Evolutionary conservation across 35 echinoderm and acorn worm species (phyloP).

Genomic region (Apostichopus californicus): DNA sequence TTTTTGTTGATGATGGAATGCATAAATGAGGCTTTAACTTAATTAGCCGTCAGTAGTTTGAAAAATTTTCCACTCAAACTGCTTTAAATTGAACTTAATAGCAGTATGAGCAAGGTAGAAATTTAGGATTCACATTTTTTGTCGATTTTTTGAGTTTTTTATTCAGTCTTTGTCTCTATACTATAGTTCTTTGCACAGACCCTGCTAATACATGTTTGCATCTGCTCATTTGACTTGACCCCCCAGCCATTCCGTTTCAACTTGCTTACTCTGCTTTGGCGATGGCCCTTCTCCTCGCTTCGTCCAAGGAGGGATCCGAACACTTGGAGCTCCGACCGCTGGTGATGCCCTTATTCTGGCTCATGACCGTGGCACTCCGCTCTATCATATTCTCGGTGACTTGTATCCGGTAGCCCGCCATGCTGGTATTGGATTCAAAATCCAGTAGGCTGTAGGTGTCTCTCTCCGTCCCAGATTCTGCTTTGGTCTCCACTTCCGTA

Average conservation of each 20-base stretch:
- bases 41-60: too few species aligned
- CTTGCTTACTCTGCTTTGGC: slow-evolving; percentile 89
- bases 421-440: slow-evolving; percentile 80
- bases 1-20: too few species aligned
- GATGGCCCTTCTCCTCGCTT: slow-evolving; percentile 83
- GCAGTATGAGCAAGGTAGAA: too few species aligned
- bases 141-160: background rate
- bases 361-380: slow-evolving; percentile 90
- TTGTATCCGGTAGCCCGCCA: slow-evolving; percentile 67
- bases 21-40: too few species aligned
- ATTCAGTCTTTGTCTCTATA: too few species aligned
- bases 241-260: background rate
- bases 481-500: slow-evolving; percentile 16
- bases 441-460: slow-evolving; percentile 29
- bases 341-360: slow-evolving; percentile 78
- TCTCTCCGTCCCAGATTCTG: background rate
- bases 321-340: slow-evolving; percentile 72
- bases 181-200: too few species aligned
- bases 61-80: too few species aligned
- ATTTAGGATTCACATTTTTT: too few species aligned
- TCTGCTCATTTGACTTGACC: too few species aligned
- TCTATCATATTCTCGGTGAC: slow-evolving; percentile 91
- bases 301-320: slow-evolving; percentile 70
- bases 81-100: too few species aligned
- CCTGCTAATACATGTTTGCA: too few species aligned